Base-by-base conservation (phyloP, 1,140 invertebrate species). In the Capitella teleta region DNA sequence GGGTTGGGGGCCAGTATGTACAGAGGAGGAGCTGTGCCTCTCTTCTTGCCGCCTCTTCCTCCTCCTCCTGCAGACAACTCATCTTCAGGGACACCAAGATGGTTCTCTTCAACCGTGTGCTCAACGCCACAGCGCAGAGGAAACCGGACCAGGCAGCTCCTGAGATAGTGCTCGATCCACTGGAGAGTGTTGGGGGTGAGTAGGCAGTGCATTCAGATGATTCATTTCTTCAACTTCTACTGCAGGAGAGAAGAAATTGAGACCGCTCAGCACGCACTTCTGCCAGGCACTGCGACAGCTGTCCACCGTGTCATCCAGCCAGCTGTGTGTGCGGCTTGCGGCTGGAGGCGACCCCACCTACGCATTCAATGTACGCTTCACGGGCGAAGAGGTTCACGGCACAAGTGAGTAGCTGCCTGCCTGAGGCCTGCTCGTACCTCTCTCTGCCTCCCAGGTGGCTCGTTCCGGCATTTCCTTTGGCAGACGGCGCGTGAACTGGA, bases 311-410 rank as follows among this genome's bases (percentile, higher is more conserved):
- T 61, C 63, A 19, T 73, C 72, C 3, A 59, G 54, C 46, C 63
- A 67, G 54, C 57, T 74, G 18, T 73, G 70, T 64, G 71, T 73
- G 16, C 41, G 59, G 6, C 57, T 71, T 23, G 69, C 71, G 23
- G 61, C 57, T 55, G 71, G 72, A 6, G 69, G 69, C 2, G 72
- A 74, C 53, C 72, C 72, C 8, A 68, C 66, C 3, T 71, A 70
- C 47, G 62, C 71, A 10, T 70, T 74, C 49, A 70, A 70, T 56
- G 68, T 74, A 6, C 57, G 64, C 30, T 60, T 68, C 18, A 60
- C 59, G 1, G 72, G 72, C 24, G 72, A 74, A 52, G 71, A 74
- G 51, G 72, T 74, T 14, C 68, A 70, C 41, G 72, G 72, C 47
- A 72, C 65, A 41, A 73, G 70, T 71, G 59, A 58, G 66, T 60